Evolutionary conservation across 2,113 vertebrate genomes (phyloP).

Genomic region (Pelecanus crispus): DNA sequence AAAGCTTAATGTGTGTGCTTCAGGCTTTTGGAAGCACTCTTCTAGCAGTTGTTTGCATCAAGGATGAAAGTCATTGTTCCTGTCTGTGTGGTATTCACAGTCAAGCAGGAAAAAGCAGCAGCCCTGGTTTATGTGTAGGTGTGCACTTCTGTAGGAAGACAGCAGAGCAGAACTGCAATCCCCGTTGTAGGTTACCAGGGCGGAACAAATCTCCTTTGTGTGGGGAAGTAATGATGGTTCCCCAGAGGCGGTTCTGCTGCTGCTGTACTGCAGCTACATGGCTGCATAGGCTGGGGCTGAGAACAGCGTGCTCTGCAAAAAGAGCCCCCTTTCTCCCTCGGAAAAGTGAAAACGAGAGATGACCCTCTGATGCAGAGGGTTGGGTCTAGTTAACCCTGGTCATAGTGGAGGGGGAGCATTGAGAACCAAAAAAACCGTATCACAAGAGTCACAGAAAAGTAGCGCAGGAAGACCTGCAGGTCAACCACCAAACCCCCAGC

Average conservation of each 20-base stretch:
- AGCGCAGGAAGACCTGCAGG: background rate
- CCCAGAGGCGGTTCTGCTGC: background rate
- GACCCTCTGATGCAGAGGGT: background rate
- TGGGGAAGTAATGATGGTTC: background rate
- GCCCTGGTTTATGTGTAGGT: background rate
- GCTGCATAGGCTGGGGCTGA: background rate
- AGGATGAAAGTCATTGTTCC: background rate
- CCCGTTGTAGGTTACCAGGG: background rate
- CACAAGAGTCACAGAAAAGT: background rate
- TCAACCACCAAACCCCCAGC: background rate
- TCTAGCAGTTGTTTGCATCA: background rate
- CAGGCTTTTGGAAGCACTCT: background rate
- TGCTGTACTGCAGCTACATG: background rate
- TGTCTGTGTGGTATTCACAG: background rate
- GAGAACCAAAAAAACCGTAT: background rate
- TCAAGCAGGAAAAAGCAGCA: background rate
- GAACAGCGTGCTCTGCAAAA: background rate
- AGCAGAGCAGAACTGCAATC: background rate
- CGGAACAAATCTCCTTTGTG: background rate
- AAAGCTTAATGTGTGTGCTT: background rate
- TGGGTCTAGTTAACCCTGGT: background rate
- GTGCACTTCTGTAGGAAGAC: no score
- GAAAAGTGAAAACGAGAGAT: background rate
- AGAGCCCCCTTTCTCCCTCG: background rate
- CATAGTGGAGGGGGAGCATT: background rate